Evolutionary conservation across 2,113 vertebrate species (phyloP).

Genomic region (Tapirus terrestris): DNA sequence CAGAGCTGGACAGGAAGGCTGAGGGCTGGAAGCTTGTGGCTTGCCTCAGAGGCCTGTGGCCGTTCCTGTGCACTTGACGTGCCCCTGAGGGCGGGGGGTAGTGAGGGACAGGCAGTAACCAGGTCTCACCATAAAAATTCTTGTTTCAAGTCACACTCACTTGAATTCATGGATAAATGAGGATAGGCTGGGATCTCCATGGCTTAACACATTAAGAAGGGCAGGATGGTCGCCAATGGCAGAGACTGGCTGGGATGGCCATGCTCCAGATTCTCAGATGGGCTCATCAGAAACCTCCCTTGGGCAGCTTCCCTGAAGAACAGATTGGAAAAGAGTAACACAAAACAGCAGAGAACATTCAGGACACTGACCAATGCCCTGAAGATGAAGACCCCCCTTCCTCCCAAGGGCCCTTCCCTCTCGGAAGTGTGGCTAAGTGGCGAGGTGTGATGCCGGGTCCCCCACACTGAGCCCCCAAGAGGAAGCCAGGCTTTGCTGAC

Average conservation of each 20-base stretch:
- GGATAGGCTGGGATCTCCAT: neutral
- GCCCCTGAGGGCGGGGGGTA: accelerated
- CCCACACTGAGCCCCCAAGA: neutral
- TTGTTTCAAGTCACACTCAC: accelerated
- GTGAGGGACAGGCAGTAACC: accelerated
- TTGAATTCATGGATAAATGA: neutral
- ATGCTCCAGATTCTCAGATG: neutral
- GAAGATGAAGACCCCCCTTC: neutral
- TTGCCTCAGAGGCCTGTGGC: neutral
- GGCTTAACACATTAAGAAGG: neutral
- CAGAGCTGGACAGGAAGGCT: neutral
- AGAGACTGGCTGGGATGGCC: too few relatives aligned
- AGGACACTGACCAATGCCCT: neutral
- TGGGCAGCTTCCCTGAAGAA: neutral
- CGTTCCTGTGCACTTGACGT: accelerated
- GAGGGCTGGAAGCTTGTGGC: neutral
- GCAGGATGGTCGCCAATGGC: neutral
- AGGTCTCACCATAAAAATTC: neutral
- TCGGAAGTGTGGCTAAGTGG: neutral
- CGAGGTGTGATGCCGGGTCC: too few relatives aligned
- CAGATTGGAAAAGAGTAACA: neutral
- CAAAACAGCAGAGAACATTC: too few relatives aligned
- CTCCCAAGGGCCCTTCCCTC: neutral
- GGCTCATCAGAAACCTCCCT: neutral
- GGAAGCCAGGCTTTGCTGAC: accelerated